Evolutionary conservation across 2,113 vertebrate genomes (phyloP), one percentile per base, ranked within the genome.

Genomic region (Callospermophilus lateralis): DNA sequence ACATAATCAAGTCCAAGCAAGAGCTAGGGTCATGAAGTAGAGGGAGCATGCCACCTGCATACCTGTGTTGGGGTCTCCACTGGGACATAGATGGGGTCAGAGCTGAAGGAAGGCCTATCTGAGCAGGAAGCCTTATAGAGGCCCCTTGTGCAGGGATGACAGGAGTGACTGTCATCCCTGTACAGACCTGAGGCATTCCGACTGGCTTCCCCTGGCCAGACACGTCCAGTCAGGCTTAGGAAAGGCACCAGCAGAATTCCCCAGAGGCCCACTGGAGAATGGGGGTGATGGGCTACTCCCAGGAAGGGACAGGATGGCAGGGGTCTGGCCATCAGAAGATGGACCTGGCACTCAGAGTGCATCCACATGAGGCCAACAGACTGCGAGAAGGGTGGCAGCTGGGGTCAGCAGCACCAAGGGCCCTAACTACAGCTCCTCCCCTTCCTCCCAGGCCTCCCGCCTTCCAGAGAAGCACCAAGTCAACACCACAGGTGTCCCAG

Each of bases 341-440:
- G 1, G 10, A 26, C 11, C 63, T 3, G 30, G 30, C 32, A 24
- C 55, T 63, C n/a, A 0, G n/a, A 22, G 2, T 0, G 13, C 0
- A 4, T 8, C 19, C 16, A 16, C 6, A 4, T 0, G 45, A 63
- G 20, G 28, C 58, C 48, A 17, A 7, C 0, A 3, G 58, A 51
- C 11, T 12, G 3, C 4, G 28, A 24, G 7, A 8, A 15, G 28
- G 19, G 6, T 1, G 13, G 53, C 3, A 0, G 20, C 12, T 10
- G 42, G 26, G 65, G 28, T 7, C 65, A 67, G 13, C 13, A 67
- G 28, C 65, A 67, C 55, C 4, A 13, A 67, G 5, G 26, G 30
- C n/a, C 3, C 19, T 0, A 0, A 1, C 55, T 8, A 20, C 55
- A 58, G 20, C 55, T 22, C 55, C 55, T 58, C 17, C 55, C 28